Conservation (phyloP, 1,140 invertebrate species). For the Ceratosolen fusciceps region DNA sequence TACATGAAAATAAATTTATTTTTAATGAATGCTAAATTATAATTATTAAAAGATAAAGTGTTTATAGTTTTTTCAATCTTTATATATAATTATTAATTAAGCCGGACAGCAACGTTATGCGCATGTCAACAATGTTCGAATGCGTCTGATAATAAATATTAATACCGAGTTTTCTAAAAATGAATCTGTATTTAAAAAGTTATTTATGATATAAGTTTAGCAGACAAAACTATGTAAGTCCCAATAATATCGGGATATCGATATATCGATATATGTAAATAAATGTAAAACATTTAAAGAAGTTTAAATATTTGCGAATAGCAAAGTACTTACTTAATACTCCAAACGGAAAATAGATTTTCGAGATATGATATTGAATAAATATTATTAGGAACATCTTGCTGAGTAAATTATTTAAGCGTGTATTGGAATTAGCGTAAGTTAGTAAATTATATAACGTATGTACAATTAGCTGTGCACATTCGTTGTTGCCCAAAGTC, state of each 20-base stretch:
- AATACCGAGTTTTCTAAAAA: too few species aligned
- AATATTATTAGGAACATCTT: conserved; percentile 15
- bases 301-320: neutral
- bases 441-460: conserved; percentile 12
- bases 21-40: neutral
- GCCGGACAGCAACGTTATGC: neutral
- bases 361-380: neutral
- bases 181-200: too few species aligned
- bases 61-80: neutral
- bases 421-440: neutral
- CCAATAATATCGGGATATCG: too few species aligned
- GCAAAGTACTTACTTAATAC: neutral
- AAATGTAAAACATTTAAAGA: neutral
- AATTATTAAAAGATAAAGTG: too few species aligned
- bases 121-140: too few species aligned
- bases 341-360: neutral
- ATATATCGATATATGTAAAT: neutral
- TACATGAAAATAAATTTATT: neutral
- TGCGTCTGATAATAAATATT: too few species aligned
- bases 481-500: neutral
- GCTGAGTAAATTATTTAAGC: neutral
- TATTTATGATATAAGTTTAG: too few species aligned
- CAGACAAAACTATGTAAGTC: too few species aligned
- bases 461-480: neutral
- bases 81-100: neutral